phyloP scores from a whole-genome alignment of 1,140 invertebrate species.

The Chrysoperla carnea region DNA sequence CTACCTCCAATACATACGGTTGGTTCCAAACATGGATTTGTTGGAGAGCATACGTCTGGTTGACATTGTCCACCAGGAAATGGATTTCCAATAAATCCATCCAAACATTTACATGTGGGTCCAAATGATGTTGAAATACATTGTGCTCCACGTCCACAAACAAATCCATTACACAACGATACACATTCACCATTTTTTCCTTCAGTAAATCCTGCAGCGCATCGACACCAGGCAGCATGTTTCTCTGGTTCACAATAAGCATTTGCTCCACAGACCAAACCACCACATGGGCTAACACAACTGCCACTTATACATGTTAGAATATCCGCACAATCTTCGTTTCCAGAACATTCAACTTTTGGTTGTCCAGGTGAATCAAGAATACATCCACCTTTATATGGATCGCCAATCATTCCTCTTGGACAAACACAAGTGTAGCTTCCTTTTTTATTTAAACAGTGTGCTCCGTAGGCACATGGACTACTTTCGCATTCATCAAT shows the following conservation, averaged over 20 bases:
- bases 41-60: conserved; percentile 59
- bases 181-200: conserved; percentile 58
- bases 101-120: conserved; percentile 71
- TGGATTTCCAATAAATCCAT: conserved; percentile 73
- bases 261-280: conserved; percentile 61
- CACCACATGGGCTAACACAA: conserved; percentile 65
- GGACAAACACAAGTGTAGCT: conserved; percentile 73
- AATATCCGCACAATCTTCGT: conserved; percentile 63
- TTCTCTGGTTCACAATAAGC: conserved; percentile 75
- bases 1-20: conserved; percentile 66
- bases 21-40: conserved; percentile 55
- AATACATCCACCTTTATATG: conserved; percentile 64
- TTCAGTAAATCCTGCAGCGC: conserved; percentile 62
- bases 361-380: conserved; percentile 19
- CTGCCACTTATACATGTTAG: conserved; percentile 56
- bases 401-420: conserved; percentile 60
- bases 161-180: conserved; percentile 60
- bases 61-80: conserved; percentile 73
- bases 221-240: conserved; percentile 76
- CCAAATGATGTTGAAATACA: conserved; percentile 74
- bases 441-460: conserved; percentile 72
- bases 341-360: conserved; percentile 43
- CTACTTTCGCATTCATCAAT: conserved; percentile 62
- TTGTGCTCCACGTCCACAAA: conserved; percentile 65
- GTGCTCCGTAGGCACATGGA: conserved; percentile 69